Evolutionary conservation across 1,140 invertebrate species (phyloP).

Genomic region (Neelides sp.): DNA sequence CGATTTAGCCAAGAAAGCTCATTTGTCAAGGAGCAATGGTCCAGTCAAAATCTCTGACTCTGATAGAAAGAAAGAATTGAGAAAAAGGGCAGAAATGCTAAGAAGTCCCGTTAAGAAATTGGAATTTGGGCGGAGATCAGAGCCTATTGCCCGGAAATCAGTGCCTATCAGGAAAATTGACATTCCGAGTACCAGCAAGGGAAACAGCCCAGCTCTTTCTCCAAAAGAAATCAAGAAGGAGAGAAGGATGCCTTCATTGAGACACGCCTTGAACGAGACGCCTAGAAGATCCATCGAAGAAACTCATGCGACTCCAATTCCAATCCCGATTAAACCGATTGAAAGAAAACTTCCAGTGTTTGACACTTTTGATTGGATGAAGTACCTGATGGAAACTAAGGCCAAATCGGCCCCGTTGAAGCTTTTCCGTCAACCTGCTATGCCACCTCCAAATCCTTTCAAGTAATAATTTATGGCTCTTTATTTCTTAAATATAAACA

Average conservation of each 20-base stretch:
- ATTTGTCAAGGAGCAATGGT: too few relatives aligned
- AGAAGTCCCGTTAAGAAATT: too few relatives aligned
- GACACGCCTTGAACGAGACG: background rate
- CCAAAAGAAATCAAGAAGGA: conserved; percentile 1
- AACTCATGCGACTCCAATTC: background rate
- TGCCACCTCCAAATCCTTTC: conserved; percentile 45
- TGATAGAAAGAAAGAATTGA: too few relatives aligned
- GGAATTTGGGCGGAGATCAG: too few relatives aligned
- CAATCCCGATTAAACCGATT: background rate
- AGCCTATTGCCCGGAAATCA: too few relatives aligned
- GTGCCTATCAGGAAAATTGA: too few relatives aligned
- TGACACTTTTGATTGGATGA: conserved; percentile 61
- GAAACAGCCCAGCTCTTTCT: background rate
- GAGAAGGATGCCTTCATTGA: background rate
- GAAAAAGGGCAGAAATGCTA: too few relatives aligned
- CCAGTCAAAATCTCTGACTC: too few relatives aligned
- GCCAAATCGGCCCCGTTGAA: conserved; percentile 59
- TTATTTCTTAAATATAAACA: background rate
- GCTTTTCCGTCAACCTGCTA: conserved; percentile 58
- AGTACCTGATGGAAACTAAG: conserved; percentile 55
- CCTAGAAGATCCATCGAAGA: background rate
- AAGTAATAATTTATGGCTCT: conserved; percentile 49
- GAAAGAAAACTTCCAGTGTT: conserved; percentile 41
- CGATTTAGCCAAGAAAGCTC: too few relatives aligned
- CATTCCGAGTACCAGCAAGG: too few relatives aligned